These are phyloP conservation scores for Pristionchus japonicus DNA, from an alignment of 2,888 invertebrate genomes.

Conservation along the genomic window DNA sequence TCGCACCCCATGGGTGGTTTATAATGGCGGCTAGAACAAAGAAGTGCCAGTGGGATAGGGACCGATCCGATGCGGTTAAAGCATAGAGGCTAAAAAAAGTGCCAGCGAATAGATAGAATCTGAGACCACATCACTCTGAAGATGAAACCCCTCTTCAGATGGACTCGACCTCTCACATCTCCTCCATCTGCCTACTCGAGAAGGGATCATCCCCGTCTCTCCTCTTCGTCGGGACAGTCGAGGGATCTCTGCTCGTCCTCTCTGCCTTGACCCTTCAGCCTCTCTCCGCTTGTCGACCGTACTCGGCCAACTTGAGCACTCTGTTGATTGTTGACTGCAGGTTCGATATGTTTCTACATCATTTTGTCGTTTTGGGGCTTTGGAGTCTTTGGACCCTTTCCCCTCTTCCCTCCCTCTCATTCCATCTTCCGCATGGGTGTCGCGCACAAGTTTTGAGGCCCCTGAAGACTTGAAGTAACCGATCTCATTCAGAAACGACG, in stretches of 20 bases:
- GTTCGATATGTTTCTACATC: neutral
- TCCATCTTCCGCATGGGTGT: too few relatives aligned
- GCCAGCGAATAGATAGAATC: too few relatives aligned
- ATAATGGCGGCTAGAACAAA: too few relatives aligned
- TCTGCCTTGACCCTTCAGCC: slow-evolving; percentile 55
- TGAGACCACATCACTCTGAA: too few relatives aligned
- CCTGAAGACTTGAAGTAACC: too few relatives aligned
- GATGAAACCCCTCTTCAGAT: neutral
- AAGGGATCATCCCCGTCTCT: neutral
- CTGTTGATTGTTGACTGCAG: slow-evolving; percentile 11
- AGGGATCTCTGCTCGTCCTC: slow-evolving; percentile 36
- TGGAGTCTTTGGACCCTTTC: too few relatives aligned
- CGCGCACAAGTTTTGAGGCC: too few relatives aligned
- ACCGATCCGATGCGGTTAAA: too few relatives aligned
- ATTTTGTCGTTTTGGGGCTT: neutral
- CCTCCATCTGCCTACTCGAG: slow-evolving; percentile 5
- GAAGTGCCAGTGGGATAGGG: too few relatives aligned
- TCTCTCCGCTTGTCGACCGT: slow-evolving; percentile 61
- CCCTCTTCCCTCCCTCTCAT: too few relatives aligned
- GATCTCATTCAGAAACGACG: slow-evolving; percentile 35
- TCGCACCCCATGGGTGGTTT: too few relatives aligned
- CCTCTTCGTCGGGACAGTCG: slow-evolving; percentile 45
- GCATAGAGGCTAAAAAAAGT: too few relatives aligned
- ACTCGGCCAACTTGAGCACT: slow-evolving; percentile 41
- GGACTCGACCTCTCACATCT: slow-evolving; percentile 14